Evolutionary conservation across 2,888 invertebrate genomes (phyloP), one percentile per base, ranked within the genome.

Genomic region (Drosophila neotestacea): DNA sequence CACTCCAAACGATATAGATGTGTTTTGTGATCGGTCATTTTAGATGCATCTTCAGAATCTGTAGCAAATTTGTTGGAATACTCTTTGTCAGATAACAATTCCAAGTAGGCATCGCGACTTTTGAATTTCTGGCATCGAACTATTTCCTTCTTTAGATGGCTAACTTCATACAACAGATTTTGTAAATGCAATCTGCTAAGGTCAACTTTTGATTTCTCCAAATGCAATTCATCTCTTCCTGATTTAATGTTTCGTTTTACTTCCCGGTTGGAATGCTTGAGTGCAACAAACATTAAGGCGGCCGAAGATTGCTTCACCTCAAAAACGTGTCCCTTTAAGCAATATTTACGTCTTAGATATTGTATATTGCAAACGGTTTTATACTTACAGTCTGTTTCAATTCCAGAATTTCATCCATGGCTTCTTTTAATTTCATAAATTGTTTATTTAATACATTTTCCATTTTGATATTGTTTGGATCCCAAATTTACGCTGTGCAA

Each of bases 141-240:
- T n/a, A 98, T 97, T 94, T 99, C 98, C 83, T 97, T 97, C 81
- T 97, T 96, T 22, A 99, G 93, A 93, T 99, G 98, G 90, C 97
- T 96, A 7, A 97, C 96, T 94, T 99, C 99, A 92, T 99, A 99
- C 5, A 98, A 93, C 55, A 99, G 94, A 93, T 99, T 99, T 93
- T 99, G 98, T 60, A 98, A 93, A 82, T 97, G 96, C 55, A 99
- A 93, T 90, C 98, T 96, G 80, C 97, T 96, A 60, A 96, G 96
- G 90, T 99, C 98, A 0, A 98, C 97, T 79, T 96, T 95, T 85
- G 96, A 96, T 91, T 98, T 98, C 76, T 97, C 97, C 83, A 95
- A 95, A 81, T 95, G 95, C 5, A 98, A 93, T 11, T 95, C 94
- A 92, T 98, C 98, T 55, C 97, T 94, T 0, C 96, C 96, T 70